Percentiles rank a stretch among this genome's conserved stretches.
Conservation (phyloP, 2,797 vertebrate species). For the Syngnathus rostellatus region DNA sequence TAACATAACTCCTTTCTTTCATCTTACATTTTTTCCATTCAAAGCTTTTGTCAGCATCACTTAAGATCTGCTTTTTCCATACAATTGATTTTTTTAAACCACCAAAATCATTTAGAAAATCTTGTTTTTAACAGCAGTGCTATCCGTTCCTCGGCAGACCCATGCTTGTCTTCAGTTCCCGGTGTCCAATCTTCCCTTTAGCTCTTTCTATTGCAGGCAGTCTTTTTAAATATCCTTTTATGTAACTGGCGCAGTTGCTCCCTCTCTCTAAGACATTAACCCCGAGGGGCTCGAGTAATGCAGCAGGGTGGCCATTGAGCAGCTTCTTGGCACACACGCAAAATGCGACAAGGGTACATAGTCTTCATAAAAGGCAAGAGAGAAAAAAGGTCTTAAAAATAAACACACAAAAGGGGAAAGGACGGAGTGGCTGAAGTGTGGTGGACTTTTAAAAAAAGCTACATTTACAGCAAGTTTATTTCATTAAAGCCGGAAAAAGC, state of each 20-base stretch:
- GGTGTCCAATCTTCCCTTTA: slow-evolving; percentile 8
- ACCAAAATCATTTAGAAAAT: not conserved
- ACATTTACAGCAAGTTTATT: not conserved
- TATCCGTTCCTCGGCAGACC: not conserved
- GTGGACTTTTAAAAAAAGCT: slow-evolving; percentile 1
- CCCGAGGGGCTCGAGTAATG: slow-evolving; percentile 21
- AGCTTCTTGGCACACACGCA: slow-evolving; percentile 8
- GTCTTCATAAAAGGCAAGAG: not conserved
- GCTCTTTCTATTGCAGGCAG: slow-evolving; percentile 23
- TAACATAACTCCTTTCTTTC: too few relatives aligned
- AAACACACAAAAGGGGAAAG: slow-evolving; percentile 7
- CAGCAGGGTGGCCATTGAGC: slow-evolving; percentile 17
- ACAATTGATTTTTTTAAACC: not conserved
- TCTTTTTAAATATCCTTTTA: slow-evolving; percentile 9
- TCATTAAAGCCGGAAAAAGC: not conserved
- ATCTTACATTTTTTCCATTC: too few relatives aligned
- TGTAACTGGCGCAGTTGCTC: slow-evolving; percentile 11
- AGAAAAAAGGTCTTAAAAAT: slow-evolving; percentile 1
- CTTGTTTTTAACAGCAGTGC: too few relatives aligned
- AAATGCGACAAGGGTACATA: not conserved
- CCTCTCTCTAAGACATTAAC: slow-evolving; percentile 9
- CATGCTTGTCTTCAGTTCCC: not conserved
- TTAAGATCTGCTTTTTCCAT: too few relatives aligned
- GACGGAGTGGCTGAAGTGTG: not conserved
- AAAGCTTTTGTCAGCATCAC: too few relatives aligned